Evolutionary conservation across 2,113 vertebrate genomes (phyloP).

Genomic region (Nycticebus coucang): DNA sequence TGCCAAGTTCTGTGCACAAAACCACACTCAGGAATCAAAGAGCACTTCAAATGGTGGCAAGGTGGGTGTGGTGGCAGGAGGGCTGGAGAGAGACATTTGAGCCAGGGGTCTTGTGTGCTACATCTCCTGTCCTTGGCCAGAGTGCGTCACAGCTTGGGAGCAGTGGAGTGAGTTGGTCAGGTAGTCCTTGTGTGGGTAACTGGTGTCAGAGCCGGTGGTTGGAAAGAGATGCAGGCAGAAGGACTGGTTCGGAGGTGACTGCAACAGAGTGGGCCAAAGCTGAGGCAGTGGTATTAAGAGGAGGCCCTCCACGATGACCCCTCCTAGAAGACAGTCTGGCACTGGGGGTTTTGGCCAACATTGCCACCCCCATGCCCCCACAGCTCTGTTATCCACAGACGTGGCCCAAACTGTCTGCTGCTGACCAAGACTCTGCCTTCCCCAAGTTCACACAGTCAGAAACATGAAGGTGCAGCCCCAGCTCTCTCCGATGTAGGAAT

Average conservation of each 20-base stretch:
- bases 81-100: background rate
- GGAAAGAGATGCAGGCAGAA: background rate
- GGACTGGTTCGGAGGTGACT: background rate
- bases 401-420: background rate
- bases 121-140: background rate
- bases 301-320: too few relatives aligned
- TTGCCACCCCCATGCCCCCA: background rate
- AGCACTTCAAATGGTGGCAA: background rate
- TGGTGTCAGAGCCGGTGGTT: background rate
- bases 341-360: background rate
- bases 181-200: background rate
- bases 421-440: background rate
- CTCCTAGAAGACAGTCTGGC: background rate
- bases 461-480: slow-evolving; percentile 53
- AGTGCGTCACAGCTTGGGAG: background rate
- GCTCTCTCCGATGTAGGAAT: slow-evolving; percentile 67
- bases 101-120: background rate
- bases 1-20: background rate
- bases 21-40: background rate
- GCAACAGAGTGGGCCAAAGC: background rate
- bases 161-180: background rate
- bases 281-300: background rate
- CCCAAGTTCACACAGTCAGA: background rate
- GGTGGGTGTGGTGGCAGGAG: background rate
- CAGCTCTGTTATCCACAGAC: background rate